These are phyloP conservation scores for Phaetusa simplex DNA, from an alignment of 2,113 vertebrate genomes.

Conservation along the genomic window DNA sequence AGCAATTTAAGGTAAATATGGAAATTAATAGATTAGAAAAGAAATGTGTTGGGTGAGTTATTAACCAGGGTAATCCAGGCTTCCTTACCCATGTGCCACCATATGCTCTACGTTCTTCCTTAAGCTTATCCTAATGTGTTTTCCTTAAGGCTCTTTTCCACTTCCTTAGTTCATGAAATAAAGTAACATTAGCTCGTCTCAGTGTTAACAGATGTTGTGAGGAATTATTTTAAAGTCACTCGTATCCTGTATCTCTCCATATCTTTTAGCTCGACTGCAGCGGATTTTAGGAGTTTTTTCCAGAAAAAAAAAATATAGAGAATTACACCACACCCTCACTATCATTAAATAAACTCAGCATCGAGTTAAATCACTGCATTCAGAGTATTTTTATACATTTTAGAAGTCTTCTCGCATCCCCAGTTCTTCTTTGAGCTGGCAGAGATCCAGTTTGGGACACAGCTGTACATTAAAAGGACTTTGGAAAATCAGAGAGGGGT, in stretches of 20 bases:
- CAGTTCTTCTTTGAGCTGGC: background rate
- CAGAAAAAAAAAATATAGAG: background rate
- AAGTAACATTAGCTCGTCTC: constrained; percentile 60
- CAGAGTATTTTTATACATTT: constrained; percentile 24
- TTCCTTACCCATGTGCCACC: background rate
- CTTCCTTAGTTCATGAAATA: constrained; percentile 67
- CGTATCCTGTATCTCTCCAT: constrained; percentile 28
- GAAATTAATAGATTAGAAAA: constrained; percentile 58
- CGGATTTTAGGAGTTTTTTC: background rate
- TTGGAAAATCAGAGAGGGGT: background rate
- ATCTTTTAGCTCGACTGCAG: background rate
- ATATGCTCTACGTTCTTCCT: constrained; percentile 27
- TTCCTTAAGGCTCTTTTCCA: constrained; percentile 69
- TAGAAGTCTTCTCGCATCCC: background rate
- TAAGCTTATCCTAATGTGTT: constrained; percentile 57
- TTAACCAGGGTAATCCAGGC: background rate
- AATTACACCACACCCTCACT: constrained; percentile 4
- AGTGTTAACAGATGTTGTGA: constrained; percentile 64
- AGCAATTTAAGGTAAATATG: constrained; percentile 44
- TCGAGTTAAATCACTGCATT: background rate
- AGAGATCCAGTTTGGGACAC: constrained; percentile 5
- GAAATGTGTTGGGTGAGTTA: constrained; percentile 20
- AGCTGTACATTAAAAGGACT: background rate
- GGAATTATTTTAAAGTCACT: constrained; percentile 41
- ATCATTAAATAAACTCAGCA: constrained; percentile 5